Base-by-base conservation (phyloP, 2,888 invertebrate genomes). In the Eristalis arbustorum region DNA sequence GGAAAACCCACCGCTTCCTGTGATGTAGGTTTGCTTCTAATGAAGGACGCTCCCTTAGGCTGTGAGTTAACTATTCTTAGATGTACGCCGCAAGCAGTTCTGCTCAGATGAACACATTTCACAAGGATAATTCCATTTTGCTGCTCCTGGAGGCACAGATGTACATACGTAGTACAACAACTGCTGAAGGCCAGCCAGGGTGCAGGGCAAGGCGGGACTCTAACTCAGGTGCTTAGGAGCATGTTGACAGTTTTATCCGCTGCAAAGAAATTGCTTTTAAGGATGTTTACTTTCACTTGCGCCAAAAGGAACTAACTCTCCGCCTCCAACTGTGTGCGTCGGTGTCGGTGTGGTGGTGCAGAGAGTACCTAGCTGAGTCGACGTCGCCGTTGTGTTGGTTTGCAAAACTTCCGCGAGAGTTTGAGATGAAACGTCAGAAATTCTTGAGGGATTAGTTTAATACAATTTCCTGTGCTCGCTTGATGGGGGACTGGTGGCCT, bases 221-320 rank as follows among this genome's bases (percentile, higher is more conserved):
- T 73, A 72, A 81, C 69, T 81, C 81, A 81, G 84, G 81, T 85
- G 81, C 81, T 85, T 85, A 81, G 76, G 49, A 72, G 81, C 76
- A 81, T 73, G 81, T 84, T 84, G 84, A 85, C 81, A 85, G 81
- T 81, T 85, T 81, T 72, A 85, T 85, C 81, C 68, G 49, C 23
- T 61, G 56, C 56, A 69, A 77, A 77, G 81, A 66, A 81, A 81
- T 81, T 81, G 75, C 63, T 85, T 77, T 81, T 59, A 85, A 81
- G 84, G 76, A 85, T 85, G 73, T 81, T 85, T 85, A 81, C 84
- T 81, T 85, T 84, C 81, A 76, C 76, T 73, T 76, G 68, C 40
- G 49, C 42, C 64, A 5, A 75, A 75, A 56, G 74, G 71, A 72
- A 64, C 76, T 81, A 81, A 69, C 81, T 25, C 25, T 25, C 25